Evolutionary conservation across 2,797 vertebrate genomes (phyloP).

Genomic region (Balearica regulorum): DNA sequence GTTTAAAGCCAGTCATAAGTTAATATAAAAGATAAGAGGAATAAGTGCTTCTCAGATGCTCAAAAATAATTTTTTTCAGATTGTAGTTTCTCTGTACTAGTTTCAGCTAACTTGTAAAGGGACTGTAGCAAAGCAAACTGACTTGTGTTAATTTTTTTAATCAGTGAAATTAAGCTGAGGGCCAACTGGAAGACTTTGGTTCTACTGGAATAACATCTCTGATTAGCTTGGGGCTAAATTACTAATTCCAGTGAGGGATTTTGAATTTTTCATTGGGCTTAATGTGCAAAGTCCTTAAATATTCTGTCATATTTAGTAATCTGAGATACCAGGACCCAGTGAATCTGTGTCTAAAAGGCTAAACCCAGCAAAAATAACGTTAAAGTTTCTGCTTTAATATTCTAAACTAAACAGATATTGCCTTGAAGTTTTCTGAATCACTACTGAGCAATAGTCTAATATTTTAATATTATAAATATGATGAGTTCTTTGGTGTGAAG

Average conservation of each 20-base stretch:
- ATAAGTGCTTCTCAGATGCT: neutral
- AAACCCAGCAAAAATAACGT: neutral
- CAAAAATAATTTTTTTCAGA: neutral
- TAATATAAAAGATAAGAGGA: neutral
- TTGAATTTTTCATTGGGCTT: slow-evolving; percentile 47
- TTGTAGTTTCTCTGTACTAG: neutral
- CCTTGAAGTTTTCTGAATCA: neutral
- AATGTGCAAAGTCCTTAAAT: slow-evolving; percentile 56
- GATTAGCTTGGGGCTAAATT: slow-evolving; percentile 48
- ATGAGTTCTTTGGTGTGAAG: neutral
- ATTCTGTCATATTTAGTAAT: slow-evolving; percentile 44
- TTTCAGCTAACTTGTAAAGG: neutral
- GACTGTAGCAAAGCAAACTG: slow-evolving; percentile 37
- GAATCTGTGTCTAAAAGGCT: slow-evolving; percentile 18
- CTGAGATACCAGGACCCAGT: neutral
- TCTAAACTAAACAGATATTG: neutral
- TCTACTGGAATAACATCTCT: slow-evolving; percentile 45
- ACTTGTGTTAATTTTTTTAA: slow-evolving; percentile 48
- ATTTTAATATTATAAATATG: neutral
- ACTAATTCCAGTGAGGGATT: slow-evolving; percentile 41
- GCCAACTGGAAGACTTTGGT: slow-evolving; percentile 45
- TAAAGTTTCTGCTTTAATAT: neutral
- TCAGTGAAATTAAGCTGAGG: slow-evolving; percentile 50
- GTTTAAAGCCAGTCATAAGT: neutral
- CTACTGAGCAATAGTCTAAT: neutral